Base-by-base conservation (phyloP, 1,140 invertebrate genomes). In the Antheraea mylitta region DNA sequence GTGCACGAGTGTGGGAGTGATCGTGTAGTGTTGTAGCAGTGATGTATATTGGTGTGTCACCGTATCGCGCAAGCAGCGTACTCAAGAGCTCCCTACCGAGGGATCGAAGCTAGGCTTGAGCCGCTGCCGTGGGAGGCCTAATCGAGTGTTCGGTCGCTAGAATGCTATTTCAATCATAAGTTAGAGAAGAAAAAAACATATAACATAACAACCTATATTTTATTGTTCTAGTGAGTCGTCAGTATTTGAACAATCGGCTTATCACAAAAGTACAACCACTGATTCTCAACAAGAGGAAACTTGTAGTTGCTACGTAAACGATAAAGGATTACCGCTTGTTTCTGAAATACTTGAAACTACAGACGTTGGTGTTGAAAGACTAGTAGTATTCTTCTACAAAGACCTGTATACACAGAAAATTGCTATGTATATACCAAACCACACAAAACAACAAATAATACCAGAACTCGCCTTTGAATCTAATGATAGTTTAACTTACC, bases 321-420 rank as follows among this genome's bases (percentile, higher is more conserved):
- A 42, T 11, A 7, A 48, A 18, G 68, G 64, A 9, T 37, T 18
- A 9, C 48, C 58, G 45, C 60, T 64, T n/a, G 48, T 80, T 4
- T 42, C 61, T 38, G 38, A 75, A 16, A 11, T 61, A 18, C 18
- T 79, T 5, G 71, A 69, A 18, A 16, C 70, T 10, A n/a, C 64
- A 5, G 30, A 64, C 16, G 62, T 64, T 9, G 66, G 68, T 2
- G 10, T 73, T 16, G 67, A 83, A 67, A 73, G 81, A 64, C 13
- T 79, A 19, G 81, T 81, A 0, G 38, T 83, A 7, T 81, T 75
- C 63, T 59, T 81, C 7, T 83, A 81, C 58, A 78, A 64, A 66
- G 58, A 70, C n/a, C 16, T 59, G 6, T 38, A 58, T 13, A 61
- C 66, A 16, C 65, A 74, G 18, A 22, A 76, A 30, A 30, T 81